Evolutionary conservation across 2,888 invertebrate species (phyloP).

Genomic region (Lithodes maja): DNA sequence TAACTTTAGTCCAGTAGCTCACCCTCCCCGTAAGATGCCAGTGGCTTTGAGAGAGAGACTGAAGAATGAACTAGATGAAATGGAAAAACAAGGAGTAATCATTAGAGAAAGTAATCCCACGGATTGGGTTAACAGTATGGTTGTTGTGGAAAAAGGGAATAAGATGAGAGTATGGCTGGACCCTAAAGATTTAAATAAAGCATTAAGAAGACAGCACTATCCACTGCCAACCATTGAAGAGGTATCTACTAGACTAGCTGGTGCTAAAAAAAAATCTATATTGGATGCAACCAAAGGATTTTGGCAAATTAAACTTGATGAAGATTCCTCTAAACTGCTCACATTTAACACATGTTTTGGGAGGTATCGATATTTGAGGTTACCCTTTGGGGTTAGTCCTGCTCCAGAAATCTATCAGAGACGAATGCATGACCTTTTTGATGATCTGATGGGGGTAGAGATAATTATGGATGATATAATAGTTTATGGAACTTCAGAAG

Average conservation of each 20-base stretch:
- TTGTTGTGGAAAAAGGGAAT: background rate
- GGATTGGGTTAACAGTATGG: background rate
- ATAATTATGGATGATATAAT: too few species aligned
- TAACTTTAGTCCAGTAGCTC: background rate
- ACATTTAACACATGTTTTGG: constrained; percentile 36
- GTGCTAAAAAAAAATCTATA: constrained; percentile 8
- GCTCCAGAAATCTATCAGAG: constrained; percentile 36
- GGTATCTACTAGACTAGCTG: constrained; percentile 19
- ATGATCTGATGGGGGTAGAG: too few species aligned
- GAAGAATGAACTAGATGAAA: background rate
- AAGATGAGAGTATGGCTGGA: background rate
- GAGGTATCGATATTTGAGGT: constrained; percentile 1
- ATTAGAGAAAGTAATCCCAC: background rate
- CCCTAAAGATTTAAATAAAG: background rate
- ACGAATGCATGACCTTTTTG: too few species aligned
- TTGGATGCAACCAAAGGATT: constrained; percentile 15
- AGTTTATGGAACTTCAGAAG: too few species aligned
- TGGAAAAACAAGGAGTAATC: background rate
- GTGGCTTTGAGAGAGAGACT: background rate
- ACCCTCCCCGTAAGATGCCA: background rate
- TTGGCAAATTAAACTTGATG: constrained; percentile 22
- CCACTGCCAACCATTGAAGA: constrained; percentile 28
- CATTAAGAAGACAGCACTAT: background rate
- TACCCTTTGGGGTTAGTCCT: constrained; percentile 33
- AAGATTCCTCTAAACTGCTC: constrained; percentile 22